Evolutionary conservation across 2,888 invertebrate genomes (phyloP), one percentile per base, ranked within the genome.

Genomic region (Thecocarcelia acutangulata): DNA sequence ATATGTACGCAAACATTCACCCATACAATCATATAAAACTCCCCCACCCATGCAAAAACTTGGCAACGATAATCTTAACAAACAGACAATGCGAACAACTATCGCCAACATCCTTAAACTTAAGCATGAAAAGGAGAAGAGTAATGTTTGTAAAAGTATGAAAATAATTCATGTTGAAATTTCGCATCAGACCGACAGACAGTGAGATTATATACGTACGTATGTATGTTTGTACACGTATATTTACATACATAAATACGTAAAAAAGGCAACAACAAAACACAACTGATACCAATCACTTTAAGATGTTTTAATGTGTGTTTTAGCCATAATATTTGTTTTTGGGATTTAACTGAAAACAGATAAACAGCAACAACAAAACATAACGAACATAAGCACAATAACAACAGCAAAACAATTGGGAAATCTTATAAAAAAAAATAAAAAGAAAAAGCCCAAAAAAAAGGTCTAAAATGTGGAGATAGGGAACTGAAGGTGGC

Each of bases 91-190:
- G 44, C 44, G 17, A 19, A 59, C n/a, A 56, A 17, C 56, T 74
- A 69, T 42, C 63, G 19, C 44, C 74, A 66, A 44, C 42, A 76
- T 61, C 58, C 24, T 46, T 37, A 64, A 37, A 24, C 28, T 44
- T 56, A 64, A 64, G 19, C 56, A 15, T 12, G 17, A 42, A 24
- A 28, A 24, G 17, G 70, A 50, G 37, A 15, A 17, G 13, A 6
- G 24, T 9, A n/a, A 13, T 44, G 13, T 59, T n/a, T 24, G 44
- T 24, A 28, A 44, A 9, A 28, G 52, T 48, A 50, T 72, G 28
- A 77, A 50, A 69, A 77, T 69, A 81, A 77, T 69, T 81, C 50
- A 77, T 76, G 56, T 66, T 81, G 64, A 69, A 73, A 64, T 77
- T 69, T 82, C 78, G 52, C 69, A 64, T 63, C 50, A 78, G 70